Evolutionary conservation across 2,797 vertebrate species (phyloP), one percentile per base, ranked within the genome.

Genomic region (Harpagifer antarcticus): DNA sequence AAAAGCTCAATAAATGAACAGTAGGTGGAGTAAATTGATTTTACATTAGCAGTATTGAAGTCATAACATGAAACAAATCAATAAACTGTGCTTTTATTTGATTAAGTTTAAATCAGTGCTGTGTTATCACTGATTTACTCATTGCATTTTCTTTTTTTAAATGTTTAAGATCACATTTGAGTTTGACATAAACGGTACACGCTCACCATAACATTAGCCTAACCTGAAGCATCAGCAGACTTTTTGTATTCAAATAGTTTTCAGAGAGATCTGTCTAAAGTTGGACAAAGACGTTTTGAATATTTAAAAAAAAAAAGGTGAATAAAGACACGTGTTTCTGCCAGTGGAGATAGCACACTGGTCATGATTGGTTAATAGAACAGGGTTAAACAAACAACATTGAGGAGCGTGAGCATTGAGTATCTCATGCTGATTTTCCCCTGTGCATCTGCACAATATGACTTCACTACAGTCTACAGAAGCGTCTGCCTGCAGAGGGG

Each of bases 61-160:
- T 71, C 59, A 33, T 12, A 78, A 60, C 33, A 56, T 81, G 72
- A 70, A 27, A 42, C 57, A 65, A 79, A 83, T 70, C 68, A 79
- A 56, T 27, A 19, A 55, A 68, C 59, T 71, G 43, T 57, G 33
- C 64, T 62, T 31, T 54, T 44, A 55, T 77, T 62, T 80, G 78
- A 79, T 7, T 37, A 9, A 9, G 8, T 7, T 7, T 37, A 8
- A 37, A 37, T 37, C 5, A 42, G 1, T 37, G 10, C 37, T 50
- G 8, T 50, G 15, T 62, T 13, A 37, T 37, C 33, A 37, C 7
- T 37, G 33, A 37, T 9, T 37, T 37, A 37, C 33, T 37, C 33
- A 37, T 37, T 7, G 33, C 33, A 37, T 37, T 37, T 37, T 37
- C 2, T 37, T 37, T 37, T 5, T 37, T 37, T 9, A 37, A 8